Evolutionary conservation across 2,113 vertebrate species (phyloP).

Genomic region (Desmodus rotundus): DNA sequence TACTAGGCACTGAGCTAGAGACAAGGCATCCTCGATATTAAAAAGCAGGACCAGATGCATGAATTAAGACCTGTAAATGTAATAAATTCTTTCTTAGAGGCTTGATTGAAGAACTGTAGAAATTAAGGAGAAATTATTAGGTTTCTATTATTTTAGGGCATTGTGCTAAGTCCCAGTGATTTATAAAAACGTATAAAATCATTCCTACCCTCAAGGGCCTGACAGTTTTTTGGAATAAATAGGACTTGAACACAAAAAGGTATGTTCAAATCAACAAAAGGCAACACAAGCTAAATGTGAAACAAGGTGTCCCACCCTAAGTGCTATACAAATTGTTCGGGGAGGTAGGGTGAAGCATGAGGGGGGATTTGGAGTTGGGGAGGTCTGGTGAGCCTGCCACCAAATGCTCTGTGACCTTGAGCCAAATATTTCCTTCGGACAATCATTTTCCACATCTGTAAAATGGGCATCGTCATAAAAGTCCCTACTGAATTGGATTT

Average conservation of each 20-base stretch:
- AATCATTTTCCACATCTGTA: not conserved
- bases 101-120: not conserved
- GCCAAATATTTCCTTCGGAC: not conserved
- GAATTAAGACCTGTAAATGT: not conserved
- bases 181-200: not conserved
- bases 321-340: not conserved
- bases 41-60: not conserved
- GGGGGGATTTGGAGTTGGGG: not conserved
- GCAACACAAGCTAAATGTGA: not conserved
- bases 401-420: not conserved
- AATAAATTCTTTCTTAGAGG: not conserved
- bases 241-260: not conserved
- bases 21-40: not conserved
- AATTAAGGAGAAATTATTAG: not conserved
- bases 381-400: not conserved
- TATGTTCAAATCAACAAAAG: not conserved
- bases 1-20: not conserved
- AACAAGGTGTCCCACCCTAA: too few species aligned
- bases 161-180: not conserved
- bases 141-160: not conserved
- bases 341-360: not conserved
- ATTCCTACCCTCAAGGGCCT: not conserved
- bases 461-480: not conserved
- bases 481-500: not conserved
- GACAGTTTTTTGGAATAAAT: not conserved